Conservation (phyloP, 2,797 vertebrate genomes). For the Acropternis orthonyx region DNA sequence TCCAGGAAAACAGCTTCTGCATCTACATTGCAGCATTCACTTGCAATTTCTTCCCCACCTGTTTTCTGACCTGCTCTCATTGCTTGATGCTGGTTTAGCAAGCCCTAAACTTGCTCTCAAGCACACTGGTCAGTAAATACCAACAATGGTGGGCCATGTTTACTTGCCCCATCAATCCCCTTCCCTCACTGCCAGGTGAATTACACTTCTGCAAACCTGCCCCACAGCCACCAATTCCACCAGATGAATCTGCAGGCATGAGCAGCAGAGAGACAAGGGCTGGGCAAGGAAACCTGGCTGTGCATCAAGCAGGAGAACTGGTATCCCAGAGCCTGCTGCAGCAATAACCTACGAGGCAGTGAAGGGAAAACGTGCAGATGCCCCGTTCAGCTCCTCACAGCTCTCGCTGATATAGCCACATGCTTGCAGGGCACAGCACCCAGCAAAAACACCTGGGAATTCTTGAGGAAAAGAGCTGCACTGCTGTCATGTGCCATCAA, state of each 20-base stretch:
- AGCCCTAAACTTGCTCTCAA: neutral
- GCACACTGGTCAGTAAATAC: neutral
- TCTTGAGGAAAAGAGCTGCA: neutral
- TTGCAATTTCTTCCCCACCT: neutral
- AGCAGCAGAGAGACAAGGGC: neutral
- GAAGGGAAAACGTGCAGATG: accelerated
- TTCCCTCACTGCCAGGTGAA: neutral
- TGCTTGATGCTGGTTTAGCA: neutral
- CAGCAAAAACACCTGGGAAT: accelerated
- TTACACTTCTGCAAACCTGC: neutral
- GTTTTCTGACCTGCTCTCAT: neutral
- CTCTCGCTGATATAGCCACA: accelerated
- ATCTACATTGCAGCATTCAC: neutral
- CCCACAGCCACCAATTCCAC: too few species aligned
- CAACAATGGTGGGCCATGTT: accelerated
- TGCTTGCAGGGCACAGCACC: neutral
- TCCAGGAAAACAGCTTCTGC: neutral
- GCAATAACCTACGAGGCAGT: accelerated
- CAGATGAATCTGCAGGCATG: neutral
- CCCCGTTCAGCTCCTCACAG: neutral
- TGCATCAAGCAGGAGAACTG: neutral
- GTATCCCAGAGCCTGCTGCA: accelerated
- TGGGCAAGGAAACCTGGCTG: too few species aligned
- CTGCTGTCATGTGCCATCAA: neutral
- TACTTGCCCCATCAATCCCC: neutral